Evolutionary conservation across 2,113 vertebrate species (phyloP), one percentile per base, ranked within the genome.

Genomic region (Setophaga coronata): DNA sequence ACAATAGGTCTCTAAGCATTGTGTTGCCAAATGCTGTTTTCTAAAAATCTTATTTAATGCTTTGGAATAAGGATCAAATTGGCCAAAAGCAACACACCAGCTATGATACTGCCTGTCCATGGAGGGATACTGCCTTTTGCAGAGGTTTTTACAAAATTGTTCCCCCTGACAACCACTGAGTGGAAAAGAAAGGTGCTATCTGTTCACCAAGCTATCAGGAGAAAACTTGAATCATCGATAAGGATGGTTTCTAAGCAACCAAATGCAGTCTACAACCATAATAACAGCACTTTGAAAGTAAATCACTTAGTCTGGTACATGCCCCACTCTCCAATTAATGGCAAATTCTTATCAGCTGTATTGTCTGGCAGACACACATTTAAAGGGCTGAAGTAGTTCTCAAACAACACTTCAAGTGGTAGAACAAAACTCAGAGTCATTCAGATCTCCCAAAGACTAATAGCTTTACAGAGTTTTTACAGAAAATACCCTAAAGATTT

Each of bases 171-270:
- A 71, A 84, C 50, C 1, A 20, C 48, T 20, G 50, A 72, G 87
- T 83, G 88, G 77, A 84, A 73, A 89, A 93, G 36, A 69, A 77
- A 93, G 45, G 42, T 83, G 40, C 50, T 97, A 40, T 94, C 86
- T 20, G 11, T 73, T 97, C 93, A 71, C 60, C 7, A 19, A 7
- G 29, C 70, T 89, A 90, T 89, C 90, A 61, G 86, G 81, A 95
- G 86, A 89, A 84, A 96, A 91, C 61, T 34, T 58, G 67, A 90
- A 79, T 93, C 95, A 82, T 89, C 28, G 77, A 94, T 96, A 93
- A 96, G 69, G 53, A 45, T 36, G 65, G 94, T 97, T 93, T 50
- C 96, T 86, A 95, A 97, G 95, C 97, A 97, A 97, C 95, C 43
- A 73, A n/a, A 89, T 54, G 64, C 86, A 56, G 74, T 23, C 86